Evolutionary conservation across 1,140 invertebrate species (phyloP).

Genomic region (Pygmarrhopalites habei): DNA sequence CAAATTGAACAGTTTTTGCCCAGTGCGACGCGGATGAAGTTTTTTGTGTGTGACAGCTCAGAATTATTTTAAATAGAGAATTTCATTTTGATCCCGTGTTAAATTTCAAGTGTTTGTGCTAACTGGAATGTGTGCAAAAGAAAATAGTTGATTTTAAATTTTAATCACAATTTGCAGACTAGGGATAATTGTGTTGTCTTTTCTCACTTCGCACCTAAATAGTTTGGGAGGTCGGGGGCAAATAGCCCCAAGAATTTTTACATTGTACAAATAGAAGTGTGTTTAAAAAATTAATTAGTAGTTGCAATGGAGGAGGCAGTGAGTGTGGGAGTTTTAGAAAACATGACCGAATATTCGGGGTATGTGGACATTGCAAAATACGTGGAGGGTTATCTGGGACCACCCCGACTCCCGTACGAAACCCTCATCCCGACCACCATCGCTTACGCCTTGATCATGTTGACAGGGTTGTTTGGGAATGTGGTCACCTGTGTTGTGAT

Average conservation of each 20-base stretch:
- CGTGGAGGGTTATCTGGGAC: conserved; percentile 42
- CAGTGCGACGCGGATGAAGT: too few relatives aligned
- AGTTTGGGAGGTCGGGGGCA: neutral
- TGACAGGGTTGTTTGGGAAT: conserved; percentile 49
- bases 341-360: too few relatives aligned
- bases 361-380: conserved; percentile 30
- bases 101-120: too few relatives aligned
- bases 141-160: too few relatives aligned
- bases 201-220: neutral
- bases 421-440: conserved; percentile 46
- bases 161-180: neutral
- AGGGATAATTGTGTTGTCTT: neutral
- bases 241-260: neutral
- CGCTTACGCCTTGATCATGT: conserved; percentile 47
- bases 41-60: too few relatives aligned
- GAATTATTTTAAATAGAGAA: too few relatives aligned
- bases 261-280: neutral
- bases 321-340: neutral
- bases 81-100: too few relatives aligned
- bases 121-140: too few relatives aligned
- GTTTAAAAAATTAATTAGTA: neutral
- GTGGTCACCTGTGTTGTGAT: conserved; percentile 31
- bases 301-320: neutral
- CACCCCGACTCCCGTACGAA: conserved; percentile 41
- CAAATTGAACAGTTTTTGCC: too few relatives aligned